These are phyloP conservation scores for Adrianichthys oophorus DNA, from an alignment of 2,797 vertebrate species.

Conservation along the genomic window DNA sequence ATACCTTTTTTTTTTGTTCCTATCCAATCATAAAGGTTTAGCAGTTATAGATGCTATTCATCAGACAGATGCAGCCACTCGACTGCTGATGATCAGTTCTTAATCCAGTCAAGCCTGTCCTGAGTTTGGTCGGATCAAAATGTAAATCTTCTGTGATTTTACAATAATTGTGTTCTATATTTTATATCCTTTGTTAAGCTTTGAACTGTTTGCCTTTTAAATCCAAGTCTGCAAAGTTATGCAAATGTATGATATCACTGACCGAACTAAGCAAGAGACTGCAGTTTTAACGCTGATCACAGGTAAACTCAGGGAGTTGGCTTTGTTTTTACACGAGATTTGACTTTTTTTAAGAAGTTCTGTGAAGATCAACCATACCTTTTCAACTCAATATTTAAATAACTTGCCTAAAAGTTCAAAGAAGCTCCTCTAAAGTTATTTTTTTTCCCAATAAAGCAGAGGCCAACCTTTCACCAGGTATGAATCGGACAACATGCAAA, in stretches of 20 bases:
- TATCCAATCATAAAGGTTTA: constrained; percentile 72
- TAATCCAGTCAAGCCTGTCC: constrained; percentile 63
- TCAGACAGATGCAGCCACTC: constrained; percentile 70
- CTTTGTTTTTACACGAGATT: no score
- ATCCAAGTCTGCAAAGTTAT: no score
- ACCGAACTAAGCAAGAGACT: no score
- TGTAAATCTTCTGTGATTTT: constrained; percentile 31
- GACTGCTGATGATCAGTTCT: constrained; percentile 46
- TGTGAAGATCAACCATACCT: background rate
- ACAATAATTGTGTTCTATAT: background rate
- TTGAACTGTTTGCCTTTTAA: background rate
- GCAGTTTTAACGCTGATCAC: no score
- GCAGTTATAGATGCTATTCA: constrained; percentile 53
- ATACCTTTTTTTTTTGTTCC: constrained; percentile 20
- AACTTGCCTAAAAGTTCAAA: background rate
- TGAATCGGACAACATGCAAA: no score
- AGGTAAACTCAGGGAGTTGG: no score
- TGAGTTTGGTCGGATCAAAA: constrained; percentile 37
- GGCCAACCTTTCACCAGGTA: no score
- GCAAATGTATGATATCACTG: no score
- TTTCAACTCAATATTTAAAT: background rate
- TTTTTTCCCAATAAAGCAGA: no score
- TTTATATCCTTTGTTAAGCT: constrained; percentile 17
- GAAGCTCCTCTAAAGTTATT: background rate
- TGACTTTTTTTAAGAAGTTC: no score